phyloP scores from a whole-genome alignment of 2,797 vertebrate species.

The Hirundo rustica region DNA sequence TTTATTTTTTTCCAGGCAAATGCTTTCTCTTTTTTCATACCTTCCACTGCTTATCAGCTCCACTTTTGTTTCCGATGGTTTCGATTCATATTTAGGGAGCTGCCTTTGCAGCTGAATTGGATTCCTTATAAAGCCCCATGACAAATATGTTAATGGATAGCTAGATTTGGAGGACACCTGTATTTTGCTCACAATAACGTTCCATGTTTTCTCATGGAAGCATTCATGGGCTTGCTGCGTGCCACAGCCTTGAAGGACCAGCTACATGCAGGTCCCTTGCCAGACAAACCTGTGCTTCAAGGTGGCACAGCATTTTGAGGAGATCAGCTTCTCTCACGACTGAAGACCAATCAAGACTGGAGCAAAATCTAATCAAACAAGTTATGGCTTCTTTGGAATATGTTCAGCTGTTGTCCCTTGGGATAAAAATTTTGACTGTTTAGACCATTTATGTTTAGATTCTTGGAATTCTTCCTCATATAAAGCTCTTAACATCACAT shows the following conservation, averaged over 20 bases:
- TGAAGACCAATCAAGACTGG: neutral
- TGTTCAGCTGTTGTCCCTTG: neutral
- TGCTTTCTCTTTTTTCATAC: neutral
- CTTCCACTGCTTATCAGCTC: neutral
- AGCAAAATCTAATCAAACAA: neutral
- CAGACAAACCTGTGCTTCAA: neutral
- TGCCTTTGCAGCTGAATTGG: neutral
- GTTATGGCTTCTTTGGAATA: neutral
- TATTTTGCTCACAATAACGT: neutral
- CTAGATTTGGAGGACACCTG: neutral
- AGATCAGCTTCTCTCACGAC: neutral
- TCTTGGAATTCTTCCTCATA: neutral
- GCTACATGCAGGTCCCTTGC: neutral
- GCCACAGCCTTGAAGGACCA: neutral
- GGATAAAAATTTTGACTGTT: neutral
- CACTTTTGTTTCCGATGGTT: neutral
- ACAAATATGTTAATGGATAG: neutral
- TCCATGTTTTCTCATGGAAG: neutral
- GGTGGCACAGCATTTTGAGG: neutral
- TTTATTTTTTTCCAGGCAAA: neutral
- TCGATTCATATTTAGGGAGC: neutral
- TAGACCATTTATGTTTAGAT: neutral
- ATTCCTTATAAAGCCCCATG: neutral
- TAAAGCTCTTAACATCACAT: neutral
- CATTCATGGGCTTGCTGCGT: neutral